Base-by-base conservation (phyloP, 1,140 invertebrate genomes). In the Chrysomallon squamiferum region DNA sequence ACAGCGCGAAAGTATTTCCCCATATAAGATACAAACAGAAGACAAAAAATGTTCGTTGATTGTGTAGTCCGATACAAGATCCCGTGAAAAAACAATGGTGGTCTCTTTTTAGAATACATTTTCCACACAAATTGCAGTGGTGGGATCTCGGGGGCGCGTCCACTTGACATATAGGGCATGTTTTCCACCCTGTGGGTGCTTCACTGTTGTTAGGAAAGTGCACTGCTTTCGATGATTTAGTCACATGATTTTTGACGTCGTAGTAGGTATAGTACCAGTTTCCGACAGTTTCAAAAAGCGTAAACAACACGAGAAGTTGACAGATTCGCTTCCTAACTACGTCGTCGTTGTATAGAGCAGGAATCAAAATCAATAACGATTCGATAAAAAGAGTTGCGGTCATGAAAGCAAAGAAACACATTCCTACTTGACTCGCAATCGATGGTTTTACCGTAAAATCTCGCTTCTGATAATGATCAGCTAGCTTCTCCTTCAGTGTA, bases 31-130 rank as follows among this genome's bases (percentile, higher is more conserved):
- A 77, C 25, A 79, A 27, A 50, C 68, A 68, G 49, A 74, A 73
- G 7, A 80, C 35, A 5, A 81, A 59, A 50, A 79, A 83, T 41
- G 73, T 72, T 45, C 75, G 58, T 38, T 78, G 73, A 61, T 80
- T 83, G 62, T 73, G 72, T 33, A 73, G 73, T 43, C 81, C 81
- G 33, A 82, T 65, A 47, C 80, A 82, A 13, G 76, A 72, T n/a
- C 73, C 74, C 1, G 78, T 78, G 59, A 83, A 80, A 63, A 80
- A 80, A 65, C 82, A 84, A 60, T 84, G 82, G 49, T 84, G 82
- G 60, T 84, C 82, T 43, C 80, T 69, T 59, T 76, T 76, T 38
- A 84, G 72, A 20, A 83, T 71, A 62, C 82, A 84, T 18, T 65
- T 63, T 33, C 78, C 71, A 63, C 82, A 84, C 2, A 78, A 45